Evolutionary conservation across 2,888 invertebrate genomes (phyloP).

Genomic region (Enchytraeus crypticus): DNA sequence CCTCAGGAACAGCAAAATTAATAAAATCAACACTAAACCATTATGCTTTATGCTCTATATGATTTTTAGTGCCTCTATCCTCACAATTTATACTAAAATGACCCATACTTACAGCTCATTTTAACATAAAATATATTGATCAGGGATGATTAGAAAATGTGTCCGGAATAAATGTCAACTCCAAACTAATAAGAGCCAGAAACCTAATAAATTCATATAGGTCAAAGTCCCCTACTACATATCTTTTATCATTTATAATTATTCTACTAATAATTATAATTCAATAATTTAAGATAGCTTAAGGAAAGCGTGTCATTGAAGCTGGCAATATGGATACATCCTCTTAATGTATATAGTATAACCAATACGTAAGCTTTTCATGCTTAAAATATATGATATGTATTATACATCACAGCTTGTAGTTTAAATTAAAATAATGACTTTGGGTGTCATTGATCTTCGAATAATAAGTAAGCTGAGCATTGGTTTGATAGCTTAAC

Average conservation of each 20-base stretch:
- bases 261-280: not conserved
- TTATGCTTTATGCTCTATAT: conserved; percentile 15
- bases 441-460: conserved; percentile 26
- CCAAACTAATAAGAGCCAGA: not conserved
- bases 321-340: conserved; percentile 16
- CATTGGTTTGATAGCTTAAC: conserved; percentile 13
- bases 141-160: conserved; percentile 22
- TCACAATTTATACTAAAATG: conserved; percentile 10
- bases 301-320: conserved; percentile 28
- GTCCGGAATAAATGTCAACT: not conserved
- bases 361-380: conserved; percentile 25
- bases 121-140: conserved; percentile 20
- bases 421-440: conserved; percentile 26
- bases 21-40: not conserved
- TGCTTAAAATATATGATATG: conserved; percentile 6
- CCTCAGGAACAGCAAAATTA: not conserved
- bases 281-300: conserved; percentile 19
- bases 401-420: conserved; percentile 20
- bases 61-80: conserved; percentile 20
- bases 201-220: not conserved
- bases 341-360: conserved; percentile 23
- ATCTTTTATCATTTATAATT: not conserved
- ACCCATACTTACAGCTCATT: conserved; percentile 5
- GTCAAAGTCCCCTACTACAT: not conserved
- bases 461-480: conserved; percentile 5